phyloP scores from a whole-genome alignment of 2,797 vertebrate species.

The Lepilemur septentrionalis region DNA sequence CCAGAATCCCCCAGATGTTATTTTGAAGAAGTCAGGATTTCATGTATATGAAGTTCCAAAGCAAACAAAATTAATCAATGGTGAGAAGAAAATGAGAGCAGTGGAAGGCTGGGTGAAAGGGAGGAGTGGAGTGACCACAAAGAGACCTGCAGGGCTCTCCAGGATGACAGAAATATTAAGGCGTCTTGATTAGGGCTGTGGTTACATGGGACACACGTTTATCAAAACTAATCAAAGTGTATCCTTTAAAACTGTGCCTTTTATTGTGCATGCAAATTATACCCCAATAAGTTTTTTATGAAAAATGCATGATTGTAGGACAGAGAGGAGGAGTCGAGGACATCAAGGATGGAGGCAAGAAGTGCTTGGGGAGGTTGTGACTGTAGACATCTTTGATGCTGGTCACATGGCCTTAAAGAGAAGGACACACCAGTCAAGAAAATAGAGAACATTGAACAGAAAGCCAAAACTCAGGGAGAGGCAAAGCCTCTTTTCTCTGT shows the following conservation, averaged over 20 bases:
- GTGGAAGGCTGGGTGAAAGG: background rate
- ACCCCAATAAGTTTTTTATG: background rate
- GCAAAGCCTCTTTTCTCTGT: background rate
- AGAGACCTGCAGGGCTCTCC: background rate
- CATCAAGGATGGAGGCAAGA: background rate
- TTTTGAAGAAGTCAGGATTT: background rate
- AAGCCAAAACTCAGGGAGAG: background rate
- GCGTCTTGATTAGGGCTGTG: background rate
- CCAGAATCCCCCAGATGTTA: background rate
- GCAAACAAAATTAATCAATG: background rate
- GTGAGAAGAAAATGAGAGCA: background rate
- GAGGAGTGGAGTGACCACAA: background rate
- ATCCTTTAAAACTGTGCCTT: background rate
- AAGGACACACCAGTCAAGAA: background rate
- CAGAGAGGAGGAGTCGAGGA: background rate
- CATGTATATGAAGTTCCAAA: background rate
- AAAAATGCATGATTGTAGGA: background rate
- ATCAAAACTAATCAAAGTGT: background rate
- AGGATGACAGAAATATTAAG: background rate
- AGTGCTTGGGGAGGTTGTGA: background rate
- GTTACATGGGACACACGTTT: background rate
- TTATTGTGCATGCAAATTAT: background rate
- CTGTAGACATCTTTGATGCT: background rate
- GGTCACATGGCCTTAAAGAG: background rate
- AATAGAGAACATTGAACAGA: background rate